Percentiles rank a stretch among this genome's conserved stretches.
Evolutionary conservation across 2,888 invertebrate genomes (phyloP).

Genomic region (Sipha maydis): DNA sequence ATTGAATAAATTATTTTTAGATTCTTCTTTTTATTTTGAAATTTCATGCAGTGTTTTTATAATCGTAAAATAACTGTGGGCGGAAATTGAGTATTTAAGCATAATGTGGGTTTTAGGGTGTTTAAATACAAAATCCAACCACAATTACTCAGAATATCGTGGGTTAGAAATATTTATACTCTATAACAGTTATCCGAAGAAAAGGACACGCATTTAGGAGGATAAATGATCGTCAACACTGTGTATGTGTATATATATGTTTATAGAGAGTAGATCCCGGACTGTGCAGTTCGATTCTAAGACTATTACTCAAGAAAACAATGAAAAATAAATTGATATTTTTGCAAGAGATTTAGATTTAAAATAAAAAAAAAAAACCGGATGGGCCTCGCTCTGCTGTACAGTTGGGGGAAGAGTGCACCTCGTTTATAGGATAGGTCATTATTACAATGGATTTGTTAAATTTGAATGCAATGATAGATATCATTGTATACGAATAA

Average conservation of each 20-base stretch:
- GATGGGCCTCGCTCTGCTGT: too few species aligned
- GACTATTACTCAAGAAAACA: background rate
- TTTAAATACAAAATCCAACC: background rate
- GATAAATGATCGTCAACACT: background rate
- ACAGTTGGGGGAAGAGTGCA: too few species aligned
- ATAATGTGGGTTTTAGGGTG: background rate
- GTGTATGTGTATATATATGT: background rate
- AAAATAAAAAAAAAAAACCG: too few species aligned
- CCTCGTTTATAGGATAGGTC: too few species aligned
- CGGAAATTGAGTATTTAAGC: background rate
- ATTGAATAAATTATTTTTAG: background rate
- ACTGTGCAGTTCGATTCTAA: background rate
- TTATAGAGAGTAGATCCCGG: background rate
- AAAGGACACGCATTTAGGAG: background rate
- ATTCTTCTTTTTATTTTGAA: background rate
- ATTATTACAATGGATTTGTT: too few species aligned
- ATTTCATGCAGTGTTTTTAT: background rate
- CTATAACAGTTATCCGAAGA: background rate
- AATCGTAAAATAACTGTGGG: background rate
- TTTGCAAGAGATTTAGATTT: background rate
- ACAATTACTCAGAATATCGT: background rate
- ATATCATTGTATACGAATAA: too few species aligned
- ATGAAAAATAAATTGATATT: background rate
- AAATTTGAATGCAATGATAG: too few species aligned
- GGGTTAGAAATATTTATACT: background rate